Evolutionary conservation across 53 echinoderm and acorn worm genomes (phyloP).

Genomic region (Echinarachnius parma): DNA sequence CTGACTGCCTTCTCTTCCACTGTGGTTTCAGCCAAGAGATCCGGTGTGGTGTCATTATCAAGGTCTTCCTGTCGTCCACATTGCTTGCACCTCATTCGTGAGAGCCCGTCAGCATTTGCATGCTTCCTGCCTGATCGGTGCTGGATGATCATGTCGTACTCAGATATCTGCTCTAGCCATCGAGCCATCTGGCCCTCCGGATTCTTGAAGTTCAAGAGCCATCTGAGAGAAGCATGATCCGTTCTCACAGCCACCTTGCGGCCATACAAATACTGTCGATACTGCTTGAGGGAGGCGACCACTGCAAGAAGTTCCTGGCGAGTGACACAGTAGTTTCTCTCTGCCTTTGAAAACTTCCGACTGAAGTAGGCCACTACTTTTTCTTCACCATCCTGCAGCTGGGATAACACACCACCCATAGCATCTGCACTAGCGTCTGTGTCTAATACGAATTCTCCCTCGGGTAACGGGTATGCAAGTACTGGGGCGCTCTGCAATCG

Average conservation of each 20-base stretch:
- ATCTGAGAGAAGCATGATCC: slow-evolving; percentile 33
- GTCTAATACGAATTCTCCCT: slow-evolving; percentile 35
- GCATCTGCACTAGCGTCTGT: slow-evolving; percentile 57
- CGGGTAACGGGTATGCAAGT: slow-evolving; percentile 25
- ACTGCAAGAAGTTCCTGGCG: slow-evolving; percentile 43
- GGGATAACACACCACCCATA: slow-evolving; percentile 42
- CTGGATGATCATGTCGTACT: slow-evolving; percentile 31
- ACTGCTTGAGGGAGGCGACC: slow-evolving; percentile 33
- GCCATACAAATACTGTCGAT: slow-evolving; percentile 40
- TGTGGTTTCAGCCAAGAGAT: too few relatives aligned
- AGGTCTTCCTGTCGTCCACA: slow-evolving; percentile 19
- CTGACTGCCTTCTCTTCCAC: not conserved
- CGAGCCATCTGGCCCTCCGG: slow-evolving; percentile 47
- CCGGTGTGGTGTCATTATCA: not conserved
- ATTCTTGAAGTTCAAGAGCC: slow-evolving; percentile 46
- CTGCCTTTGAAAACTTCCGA: slow-evolving; percentile 16
- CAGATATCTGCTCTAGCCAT: slow-evolving; percentile 36
- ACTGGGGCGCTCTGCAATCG: slow-evolving; percentile 10
- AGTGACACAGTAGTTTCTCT: slow-evolving; percentile 50
- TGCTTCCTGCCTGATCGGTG: slow-evolving; percentile 44
- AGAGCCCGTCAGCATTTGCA: slow-evolving; percentile 44
- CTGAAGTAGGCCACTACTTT: slow-evolving; percentile 35
- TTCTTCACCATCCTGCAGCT: slow-evolving; percentile 38
- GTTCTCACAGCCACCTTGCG: slow-evolving; percentile 27
- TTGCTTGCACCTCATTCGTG: slow-evolving; percentile 42